A percentile compares a stretch with the other conserved stretches of the same genome.
phyloP scores from a whole-genome alignment of 2,888 invertebrate species.

The Rhamnusium bicolor region DNA sequence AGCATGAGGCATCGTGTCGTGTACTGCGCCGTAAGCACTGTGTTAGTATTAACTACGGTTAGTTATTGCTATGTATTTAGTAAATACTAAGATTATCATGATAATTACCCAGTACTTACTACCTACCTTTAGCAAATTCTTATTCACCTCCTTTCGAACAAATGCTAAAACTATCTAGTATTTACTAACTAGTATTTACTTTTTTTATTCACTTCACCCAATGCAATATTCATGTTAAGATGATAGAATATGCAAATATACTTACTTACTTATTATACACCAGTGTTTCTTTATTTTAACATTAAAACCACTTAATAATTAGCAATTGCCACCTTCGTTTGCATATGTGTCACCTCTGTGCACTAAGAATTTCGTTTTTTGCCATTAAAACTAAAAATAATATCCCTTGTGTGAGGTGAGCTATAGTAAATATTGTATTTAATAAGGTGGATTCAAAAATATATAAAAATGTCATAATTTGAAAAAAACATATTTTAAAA shows the following conservation, averaged over 20 bases:
- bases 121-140: too few species aligned
- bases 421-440: conserved; percentile 1
- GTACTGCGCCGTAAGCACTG: too few species aligned
- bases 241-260: neutral
- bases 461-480: neutral
- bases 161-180: too few species aligned
- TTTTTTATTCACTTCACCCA: too few species aligned
- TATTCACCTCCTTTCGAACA: too few species aligned
- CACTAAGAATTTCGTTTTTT: neutral
- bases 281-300: neutral
- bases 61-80: too few species aligned
- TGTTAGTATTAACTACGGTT: too few species aligned
- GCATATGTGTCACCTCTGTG: neutral
- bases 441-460: neutral
- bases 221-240: conserved; percentile 1
- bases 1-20: too few species aligned
- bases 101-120: too few species aligned
- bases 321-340: neutral
- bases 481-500: neutral
- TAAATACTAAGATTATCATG: too few species aligned
- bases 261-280: neutral
- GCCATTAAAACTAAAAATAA: neutral
- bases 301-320: neutral
- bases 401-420: neutral
- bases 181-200: too few species aligned